A percentile compares a stretch with the other conserved stretches of the same genome.
These are phyloP conservation scores for Aldrovandia affinis DNA, from an alignment of 2,797 vertebrate species.

Conservation along the genomic window DNA sequence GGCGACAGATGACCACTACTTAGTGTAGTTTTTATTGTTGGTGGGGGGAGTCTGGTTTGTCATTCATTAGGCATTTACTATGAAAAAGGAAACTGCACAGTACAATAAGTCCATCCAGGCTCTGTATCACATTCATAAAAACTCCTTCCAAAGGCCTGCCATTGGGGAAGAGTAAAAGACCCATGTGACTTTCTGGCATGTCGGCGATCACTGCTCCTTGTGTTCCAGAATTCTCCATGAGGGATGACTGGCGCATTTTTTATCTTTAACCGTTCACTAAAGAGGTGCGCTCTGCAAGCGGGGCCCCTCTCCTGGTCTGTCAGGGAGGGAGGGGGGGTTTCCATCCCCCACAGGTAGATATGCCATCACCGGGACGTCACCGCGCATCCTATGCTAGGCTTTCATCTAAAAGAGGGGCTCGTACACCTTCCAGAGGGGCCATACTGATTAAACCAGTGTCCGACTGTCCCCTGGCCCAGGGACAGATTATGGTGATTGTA, in stretches of 20 bases:
- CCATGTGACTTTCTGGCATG: background rate
- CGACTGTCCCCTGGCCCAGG: too few species aligned
- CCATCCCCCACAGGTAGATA: background rate
- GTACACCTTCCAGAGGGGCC: background rate
- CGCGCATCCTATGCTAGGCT: background rate
- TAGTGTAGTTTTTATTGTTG: background rate
- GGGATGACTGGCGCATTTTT: background rate
- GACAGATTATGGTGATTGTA: background rate
- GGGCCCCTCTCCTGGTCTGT: too few species aligned
- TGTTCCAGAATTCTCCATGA: background rate
- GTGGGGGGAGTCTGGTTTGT: background rate
- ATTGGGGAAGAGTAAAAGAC: background rate
- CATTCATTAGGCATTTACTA: background rate
- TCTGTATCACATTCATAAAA: background rate
- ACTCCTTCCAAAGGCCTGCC: background rate
- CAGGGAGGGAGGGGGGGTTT: background rate
- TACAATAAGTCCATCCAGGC: background rate
- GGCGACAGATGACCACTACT: background rate
- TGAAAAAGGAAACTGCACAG: background rate
- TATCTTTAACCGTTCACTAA: background rate
- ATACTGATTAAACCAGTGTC: background rate
- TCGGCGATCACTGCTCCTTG: background rate
- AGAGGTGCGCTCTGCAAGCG: background rate
- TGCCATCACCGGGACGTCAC: background rate
- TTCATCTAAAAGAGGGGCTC: background rate